phyloP scores from a whole-genome alignment of 2,113 vertebrate genomes.

The Morone chrysops region DNA sequence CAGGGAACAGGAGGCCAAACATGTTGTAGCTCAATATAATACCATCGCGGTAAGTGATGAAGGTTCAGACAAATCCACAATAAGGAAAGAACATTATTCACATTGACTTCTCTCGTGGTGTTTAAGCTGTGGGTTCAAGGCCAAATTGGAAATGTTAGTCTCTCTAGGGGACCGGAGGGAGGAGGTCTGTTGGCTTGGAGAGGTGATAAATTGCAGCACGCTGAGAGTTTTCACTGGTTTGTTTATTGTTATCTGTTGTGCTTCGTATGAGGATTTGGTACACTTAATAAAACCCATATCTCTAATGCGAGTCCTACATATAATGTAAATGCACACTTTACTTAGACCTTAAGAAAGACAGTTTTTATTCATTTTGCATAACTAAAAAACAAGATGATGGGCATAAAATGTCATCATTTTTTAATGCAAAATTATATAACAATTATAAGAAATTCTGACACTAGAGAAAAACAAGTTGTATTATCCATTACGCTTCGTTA shows the following conservation, averaged over 20 bases:
- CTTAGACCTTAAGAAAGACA: neutral
- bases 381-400: neutral
- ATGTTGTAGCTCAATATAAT: neutral
- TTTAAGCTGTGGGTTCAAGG: neutral
- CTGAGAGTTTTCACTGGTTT: neutral
- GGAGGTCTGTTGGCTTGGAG: neutral
- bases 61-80: slow-evolving; percentile 3
- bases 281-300: neutral
- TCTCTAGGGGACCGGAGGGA: neutral
- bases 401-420: neutral
- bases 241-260: neutral
- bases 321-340: neutral
- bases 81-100: neutral
- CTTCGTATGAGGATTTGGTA: neutral
- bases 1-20: neutral
- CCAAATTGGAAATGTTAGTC: neutral
- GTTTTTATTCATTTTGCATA: neutral
- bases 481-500: neutral
- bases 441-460: neutral
- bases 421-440: neutral
- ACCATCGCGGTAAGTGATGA: neutral
- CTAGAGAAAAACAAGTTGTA: neutral
- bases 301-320: neutral
- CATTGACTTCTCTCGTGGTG: neutral
- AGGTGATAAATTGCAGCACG: neutral